These are phyloP conservation scores for Orientallactaga sibirica DNA, from an alignment of 2,797 vertebrate species.

Conservation along the genomic window DNA sequence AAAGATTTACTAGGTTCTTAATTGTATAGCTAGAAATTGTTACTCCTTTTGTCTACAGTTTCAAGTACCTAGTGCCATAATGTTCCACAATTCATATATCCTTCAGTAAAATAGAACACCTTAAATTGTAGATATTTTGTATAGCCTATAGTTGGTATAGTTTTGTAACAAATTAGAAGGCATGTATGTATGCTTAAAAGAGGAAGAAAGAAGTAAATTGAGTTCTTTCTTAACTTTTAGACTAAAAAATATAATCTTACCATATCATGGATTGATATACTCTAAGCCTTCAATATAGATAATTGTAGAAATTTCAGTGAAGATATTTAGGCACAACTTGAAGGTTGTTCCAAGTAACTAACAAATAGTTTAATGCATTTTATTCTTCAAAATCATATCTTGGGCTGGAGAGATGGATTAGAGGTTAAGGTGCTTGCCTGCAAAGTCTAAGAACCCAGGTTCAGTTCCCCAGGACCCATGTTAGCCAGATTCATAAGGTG, in stretches of 20 bases:
- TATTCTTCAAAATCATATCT: constrained; percentile 39
- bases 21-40: background rate
- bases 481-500: no score
- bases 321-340: constrained; percentile 4
- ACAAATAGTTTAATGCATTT: constrained; percentile 36
- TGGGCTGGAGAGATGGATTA: no score
- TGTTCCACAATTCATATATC: constrained; percentile 14
- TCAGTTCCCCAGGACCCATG: no score
- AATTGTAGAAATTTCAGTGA: constrained; percentile 21
- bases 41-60: constrained; percentile 30
- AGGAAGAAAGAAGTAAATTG: background rate
- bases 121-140: constrained; percentile 58
- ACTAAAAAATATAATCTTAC: constrained; percentile 39
- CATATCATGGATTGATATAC: background rate
- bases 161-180: constrained; percentile 17
- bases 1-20: constrained; percentile 44
- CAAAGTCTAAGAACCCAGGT: no score
- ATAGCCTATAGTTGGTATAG: constrained; percentile 27
- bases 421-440: no score
- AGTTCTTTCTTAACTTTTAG: background rate
- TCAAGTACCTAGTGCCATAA: constrained; percentile 46
- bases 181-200: constrained; percentile 53
- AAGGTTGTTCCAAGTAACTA: constrained; percentile 5
- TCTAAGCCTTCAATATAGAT: constrained; percentile 4
- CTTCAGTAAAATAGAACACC: constrained; percentile 23